phyloP scores from a whole-genome alignment of 2,797 vertebrate genomes.

The Centroberyx gerrardi region DNA sequence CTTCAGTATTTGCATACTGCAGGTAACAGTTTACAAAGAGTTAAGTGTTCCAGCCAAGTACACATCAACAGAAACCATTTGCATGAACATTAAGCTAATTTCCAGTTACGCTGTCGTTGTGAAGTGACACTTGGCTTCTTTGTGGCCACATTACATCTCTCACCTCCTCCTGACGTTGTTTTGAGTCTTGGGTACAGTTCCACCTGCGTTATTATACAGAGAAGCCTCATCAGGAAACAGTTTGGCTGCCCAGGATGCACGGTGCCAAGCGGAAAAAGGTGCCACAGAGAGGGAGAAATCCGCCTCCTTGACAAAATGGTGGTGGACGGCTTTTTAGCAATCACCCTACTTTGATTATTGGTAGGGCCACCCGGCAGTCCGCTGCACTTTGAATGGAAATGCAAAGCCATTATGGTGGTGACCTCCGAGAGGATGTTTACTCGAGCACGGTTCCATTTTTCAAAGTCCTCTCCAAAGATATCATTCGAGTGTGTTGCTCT shows the following conservation, averaged over 20 bases:
- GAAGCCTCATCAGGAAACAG: background rate
- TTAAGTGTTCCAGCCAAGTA: slow-evolving; percentile 30
- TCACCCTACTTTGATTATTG: slow-evolving; percentile 50
- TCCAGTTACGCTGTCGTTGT: background rate
- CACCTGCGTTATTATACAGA: background rate
- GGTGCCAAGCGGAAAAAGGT: background rate
- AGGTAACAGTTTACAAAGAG: slow-evolving; percentile 23
- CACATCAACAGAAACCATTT: slow-evolving; percentile 33
- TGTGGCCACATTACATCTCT: background rate
- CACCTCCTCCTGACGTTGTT: background rate
- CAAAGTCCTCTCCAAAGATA: slow-evolving; percentile 73
- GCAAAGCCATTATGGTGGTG: slow-evolving; percentile 49
- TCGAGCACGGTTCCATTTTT: slow-evolving; percentile 56
- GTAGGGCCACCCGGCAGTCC: slow-evolving; percentile 31
- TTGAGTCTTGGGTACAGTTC: no score
- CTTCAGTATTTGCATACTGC: slow-evolving; percentile 6
- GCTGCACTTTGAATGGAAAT: slow-evolving; percentile 55
- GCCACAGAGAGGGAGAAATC: slow-evolving; percentile 4
- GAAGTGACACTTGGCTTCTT: background rate
- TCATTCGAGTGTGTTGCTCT: slow-evolving; percentile 68
- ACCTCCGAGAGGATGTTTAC: slow-evolving; percentile 71
- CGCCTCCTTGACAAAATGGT: slow-evolving; percentile 15
- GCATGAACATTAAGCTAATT: slow-evolving; percentile 12
- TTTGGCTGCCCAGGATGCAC: background rate
- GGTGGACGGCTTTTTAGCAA: slow-evolving; percentile 42